phyloP scores from a whole-genome alignment of 2,113 vertebrate species.

The Oncorhynchus keta region DNA sequence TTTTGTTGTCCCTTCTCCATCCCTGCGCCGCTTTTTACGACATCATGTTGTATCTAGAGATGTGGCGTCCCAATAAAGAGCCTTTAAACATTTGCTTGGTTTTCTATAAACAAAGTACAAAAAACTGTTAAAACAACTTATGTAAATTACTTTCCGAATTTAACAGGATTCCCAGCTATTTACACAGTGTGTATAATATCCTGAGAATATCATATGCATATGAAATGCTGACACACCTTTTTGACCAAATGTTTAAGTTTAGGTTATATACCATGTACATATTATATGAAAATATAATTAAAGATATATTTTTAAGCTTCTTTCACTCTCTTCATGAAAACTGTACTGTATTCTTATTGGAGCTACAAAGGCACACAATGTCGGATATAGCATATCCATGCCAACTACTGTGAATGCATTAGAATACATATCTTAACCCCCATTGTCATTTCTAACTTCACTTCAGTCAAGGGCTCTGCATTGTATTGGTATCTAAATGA shows the following conservation, averaged over 20 bases:
- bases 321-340: not conserved
- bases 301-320: not conserved
- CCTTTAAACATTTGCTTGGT: constrained; percentile 75
- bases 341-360: not conserved
- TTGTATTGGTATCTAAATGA: constrained; percentile 68
- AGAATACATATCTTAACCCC: too few relatives aligned
- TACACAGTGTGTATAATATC: constrained; percentile 19
- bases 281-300: not conserved
- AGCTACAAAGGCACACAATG: not conserved
- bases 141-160: constrained; percentile 53
- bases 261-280: not conserved
- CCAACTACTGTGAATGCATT: constrained; percentile 15
- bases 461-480: constrained; percentile 58
- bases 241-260: not conserved
- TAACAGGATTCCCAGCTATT: constrained; percentile 30
- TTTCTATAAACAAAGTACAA: constrained; percentile 71
- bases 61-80: constrained; percentile 76
- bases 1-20: constrained; percentile 73
- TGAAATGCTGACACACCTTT: constrained; percentile 8
- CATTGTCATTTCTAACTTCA: constrained; percentile 37
- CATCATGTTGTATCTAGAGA: constrained; percentile 81
- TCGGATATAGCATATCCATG: constrained; percentile 22
- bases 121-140: constrained; percentile 57
- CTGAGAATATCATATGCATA: constrained; percentile 12
- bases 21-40: constrained; percentile 74